Percentiles rank a stretch among this genome's conserved stretches.
Evolutionary conservation across 2,888 invertebrate genomes (phyloP).

Genomic region (Anthrax anthrax): DNA sequence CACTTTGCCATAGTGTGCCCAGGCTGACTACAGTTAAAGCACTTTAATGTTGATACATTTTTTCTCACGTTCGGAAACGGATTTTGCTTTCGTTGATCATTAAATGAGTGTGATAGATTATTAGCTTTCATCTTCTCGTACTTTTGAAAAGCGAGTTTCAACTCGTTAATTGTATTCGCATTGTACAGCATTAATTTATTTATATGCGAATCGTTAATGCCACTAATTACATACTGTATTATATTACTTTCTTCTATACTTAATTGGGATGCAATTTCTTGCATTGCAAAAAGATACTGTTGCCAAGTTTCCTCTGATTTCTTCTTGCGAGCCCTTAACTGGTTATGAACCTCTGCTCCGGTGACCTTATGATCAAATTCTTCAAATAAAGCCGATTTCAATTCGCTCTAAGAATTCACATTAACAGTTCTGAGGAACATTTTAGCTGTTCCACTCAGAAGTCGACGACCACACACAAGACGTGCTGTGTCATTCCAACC

Average conservation of each 20-base stretch:
- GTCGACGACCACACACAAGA: slow-evolving; percentile 1
- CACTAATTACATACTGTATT: slow-evolving; percentile 1
- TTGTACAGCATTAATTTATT: slow-evolving; percentile 1
- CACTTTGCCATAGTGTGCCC: neutral
- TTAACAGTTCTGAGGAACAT: neutral
- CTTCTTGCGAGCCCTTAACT: neutral
- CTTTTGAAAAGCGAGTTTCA: neutral
- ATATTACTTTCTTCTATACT: neutral
- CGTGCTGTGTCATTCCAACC: neutral
- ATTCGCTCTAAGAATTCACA: neutral
- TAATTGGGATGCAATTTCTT: neutral
- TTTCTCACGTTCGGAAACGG: neutral
- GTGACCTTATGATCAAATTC: neutral
- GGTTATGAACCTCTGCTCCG: neutral
- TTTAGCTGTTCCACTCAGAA: neutral
- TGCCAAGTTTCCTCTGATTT: slow-evolving; percentile 1
- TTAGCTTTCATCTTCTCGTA: neutral
- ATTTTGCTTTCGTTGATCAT: neutral
- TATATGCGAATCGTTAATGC: neutral
- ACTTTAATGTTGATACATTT: neutral
- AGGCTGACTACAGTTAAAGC: neutral
- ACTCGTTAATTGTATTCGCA: neutral
- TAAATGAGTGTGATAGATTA: neutral
- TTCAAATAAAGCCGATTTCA: neutral
- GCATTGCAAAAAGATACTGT: slow-evolving; percentile 1